A percentile compares a stretch with the other conserved stretches of the same genome.
Evolutionary conservation across 2,113 vertebrate genomes (phyloP).

Genomic region (Cheirogaleus medius): DNA sequence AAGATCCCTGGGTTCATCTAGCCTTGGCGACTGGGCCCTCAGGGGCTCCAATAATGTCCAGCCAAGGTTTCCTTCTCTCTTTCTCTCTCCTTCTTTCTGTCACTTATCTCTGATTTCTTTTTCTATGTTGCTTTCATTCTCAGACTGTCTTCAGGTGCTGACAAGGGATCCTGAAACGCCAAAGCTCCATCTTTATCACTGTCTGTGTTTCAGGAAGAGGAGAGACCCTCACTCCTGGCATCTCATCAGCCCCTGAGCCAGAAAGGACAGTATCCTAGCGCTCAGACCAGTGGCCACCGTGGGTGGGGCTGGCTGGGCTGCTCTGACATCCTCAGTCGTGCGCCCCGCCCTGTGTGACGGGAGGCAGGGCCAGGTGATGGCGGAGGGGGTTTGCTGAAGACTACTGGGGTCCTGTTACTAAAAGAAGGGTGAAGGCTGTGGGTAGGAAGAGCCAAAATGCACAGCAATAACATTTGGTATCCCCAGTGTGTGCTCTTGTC

Average conservation of each 20-base stretch:
- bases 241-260: rapidly evolving
- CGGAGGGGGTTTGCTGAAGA: background rate
- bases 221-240: background rate
- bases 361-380: background rate
- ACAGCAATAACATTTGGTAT: rapidly evolving
- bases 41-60: background rate
- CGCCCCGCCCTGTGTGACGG: background rate
- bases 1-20: too few relatives aligned
- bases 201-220: background rate
- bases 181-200: background rate
- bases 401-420: background rate
- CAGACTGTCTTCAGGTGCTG: background rate
- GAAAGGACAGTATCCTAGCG: rapidly evolving
- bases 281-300: background rate
- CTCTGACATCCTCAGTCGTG: background rate
- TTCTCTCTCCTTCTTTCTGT: background rate
- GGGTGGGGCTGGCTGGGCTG: background rate
- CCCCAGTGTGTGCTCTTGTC: background rate
- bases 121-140: background rate
- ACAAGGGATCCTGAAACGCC: background rate
- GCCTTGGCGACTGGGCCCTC: background rate
- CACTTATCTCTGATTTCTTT: background rate
- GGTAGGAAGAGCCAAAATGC: background rate
- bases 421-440: background rate
- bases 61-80: background rate